phyloP scores from a whole-genome alignment of 2,113 vertebrate species.

The Prolemur simus region DNA sequence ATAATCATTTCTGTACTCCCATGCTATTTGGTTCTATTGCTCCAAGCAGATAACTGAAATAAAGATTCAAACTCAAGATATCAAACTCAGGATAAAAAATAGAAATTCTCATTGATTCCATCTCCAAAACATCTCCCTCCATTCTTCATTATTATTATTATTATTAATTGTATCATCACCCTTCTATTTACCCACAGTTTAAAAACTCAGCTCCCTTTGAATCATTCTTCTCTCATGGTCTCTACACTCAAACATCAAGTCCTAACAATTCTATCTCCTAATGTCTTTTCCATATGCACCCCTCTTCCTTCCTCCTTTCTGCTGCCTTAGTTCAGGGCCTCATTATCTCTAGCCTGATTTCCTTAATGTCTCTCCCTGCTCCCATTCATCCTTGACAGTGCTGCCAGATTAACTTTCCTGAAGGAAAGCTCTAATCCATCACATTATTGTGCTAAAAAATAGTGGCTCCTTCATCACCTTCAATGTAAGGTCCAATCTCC shows the following conservation, averaged over 20 bases:
- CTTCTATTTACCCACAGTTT: neutral
- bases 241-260: neutral
- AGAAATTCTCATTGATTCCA: neutral
- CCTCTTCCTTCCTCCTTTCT: conserved; percentile 38
- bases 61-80: neutral
- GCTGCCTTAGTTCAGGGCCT: neutral
- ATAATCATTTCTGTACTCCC: conserved; percentile 34
- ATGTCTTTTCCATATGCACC: conserved; percentile 25
- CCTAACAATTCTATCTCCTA: conserved; percentile 8
- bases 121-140: neutral
- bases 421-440: conserved; percentile 20
- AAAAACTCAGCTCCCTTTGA: conserved; percentile 1
- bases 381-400: neutral
- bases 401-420: neutral
- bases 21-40: neutral
- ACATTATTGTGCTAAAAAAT: neutral
- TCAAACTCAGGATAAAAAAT: conserved; percentile 50
- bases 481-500: neutral
- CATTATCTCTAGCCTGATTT: conserved; percentile 43
- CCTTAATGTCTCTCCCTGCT: conserved; percentile 31
- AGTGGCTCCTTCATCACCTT: neutral
- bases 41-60: neutral
- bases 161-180: neutral
- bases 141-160: neutral
- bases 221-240: neutral